Base-by-base conservation (phyloP, 2,888 invertebrate genomes). In the Drosophila bunnanda region DNA sequence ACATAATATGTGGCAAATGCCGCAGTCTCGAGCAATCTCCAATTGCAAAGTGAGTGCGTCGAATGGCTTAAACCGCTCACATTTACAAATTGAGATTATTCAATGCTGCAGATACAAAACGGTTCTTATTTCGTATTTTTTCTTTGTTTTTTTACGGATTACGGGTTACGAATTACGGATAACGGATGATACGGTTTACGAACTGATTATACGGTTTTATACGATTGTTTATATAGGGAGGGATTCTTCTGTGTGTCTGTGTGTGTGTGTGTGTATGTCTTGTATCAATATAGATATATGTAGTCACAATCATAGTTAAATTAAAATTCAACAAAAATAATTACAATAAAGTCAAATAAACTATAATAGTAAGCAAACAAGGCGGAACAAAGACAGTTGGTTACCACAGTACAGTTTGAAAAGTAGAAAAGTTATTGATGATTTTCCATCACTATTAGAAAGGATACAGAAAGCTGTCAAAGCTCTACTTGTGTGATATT, bases 81-180 rank as follows among this genome's bases (percentile, higher is more conserved):
- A 97, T 97, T 98, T 98, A 98, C 98, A 97, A 96, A 96, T 97
- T 98, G 98, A 98, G 98, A 98, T 98, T 98, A 96, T 94, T 95
- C 95, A 94, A 95, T 94, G 93, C 93, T 93, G 93, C 91, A 91
- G 81, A 88, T 80, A 76, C 41, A 61, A 71, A 22, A 52, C 50
- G 50, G 5, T 69, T 64, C 69, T 41, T 60, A 32, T 41, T 55
- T 53, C 25, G 25, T 34, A 25, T 41, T 57, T 64, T 52, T 55
- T 41, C 38, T 43, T 54, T 46, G 25, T 52, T 38, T 48, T 20
- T 17, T 60, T 20, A 65, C 74, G 57, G 46, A 20, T 73, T 56
- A 68, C 69, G 72, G 39, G 17, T 71, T 64, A 72, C 60, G 68
- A 57, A 52, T 58, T 70, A 72, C 70, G 70, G 68, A 39, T 55